Evolutionary conservation across 2,113 vertebrate genomes (phyloP).

Genomic region (Pogona vitticeps): DNA sequence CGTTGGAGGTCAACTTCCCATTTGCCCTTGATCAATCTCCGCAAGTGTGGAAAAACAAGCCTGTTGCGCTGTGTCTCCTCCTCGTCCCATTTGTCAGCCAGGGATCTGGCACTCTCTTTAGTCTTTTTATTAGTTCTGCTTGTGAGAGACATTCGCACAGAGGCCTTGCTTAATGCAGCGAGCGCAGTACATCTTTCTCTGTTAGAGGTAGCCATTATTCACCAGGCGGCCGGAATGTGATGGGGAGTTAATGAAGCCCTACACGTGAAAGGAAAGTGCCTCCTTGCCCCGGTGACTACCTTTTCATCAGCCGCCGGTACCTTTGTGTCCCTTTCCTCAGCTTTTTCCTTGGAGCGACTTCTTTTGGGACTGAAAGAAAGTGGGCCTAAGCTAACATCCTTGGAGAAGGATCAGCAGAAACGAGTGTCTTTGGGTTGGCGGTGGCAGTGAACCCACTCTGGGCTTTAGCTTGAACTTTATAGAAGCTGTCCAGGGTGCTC

Average conservation of each 20-base stretch:
- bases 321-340: conserved; percentile 11
- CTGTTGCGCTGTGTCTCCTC: conserved; percentile 20
- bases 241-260: conserved; percentile 42
- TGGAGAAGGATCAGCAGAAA: not conserved
- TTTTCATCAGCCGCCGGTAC: not conserved
- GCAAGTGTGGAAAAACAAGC: conserved; percentile 42
- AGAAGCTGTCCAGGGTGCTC: too few relatives aligned
- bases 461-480: too few relatives aligned
- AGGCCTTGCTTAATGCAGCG: conserved; percentile 60
- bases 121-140: conserved; percentile 71
- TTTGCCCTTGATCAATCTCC: conserved; percentile 54
- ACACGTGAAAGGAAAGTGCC: conserved; percentile 9
- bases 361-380: rapidly evolving
- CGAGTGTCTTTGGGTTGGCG: too few relatives aligned
- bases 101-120: conserved; percentile 59
- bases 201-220: conserved; percentile 31
- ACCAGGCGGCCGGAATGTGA: conserved; percentile 23
- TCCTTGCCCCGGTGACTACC: not conserved
- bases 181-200: conserved; percentile 48
- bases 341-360: not conserved
- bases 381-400: too few relatives aligned
- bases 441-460: too few relatives aligned
- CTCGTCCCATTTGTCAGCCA: conserved; percentile 64
- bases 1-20: conserved; percentile 43
- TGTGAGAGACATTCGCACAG: conserved; percentile 55